These are phyloP conservation scores for Centropyge bicolor DNA, from an alignment of 2,797 vertebrate species.

Conservation along the genomic window DNA sequence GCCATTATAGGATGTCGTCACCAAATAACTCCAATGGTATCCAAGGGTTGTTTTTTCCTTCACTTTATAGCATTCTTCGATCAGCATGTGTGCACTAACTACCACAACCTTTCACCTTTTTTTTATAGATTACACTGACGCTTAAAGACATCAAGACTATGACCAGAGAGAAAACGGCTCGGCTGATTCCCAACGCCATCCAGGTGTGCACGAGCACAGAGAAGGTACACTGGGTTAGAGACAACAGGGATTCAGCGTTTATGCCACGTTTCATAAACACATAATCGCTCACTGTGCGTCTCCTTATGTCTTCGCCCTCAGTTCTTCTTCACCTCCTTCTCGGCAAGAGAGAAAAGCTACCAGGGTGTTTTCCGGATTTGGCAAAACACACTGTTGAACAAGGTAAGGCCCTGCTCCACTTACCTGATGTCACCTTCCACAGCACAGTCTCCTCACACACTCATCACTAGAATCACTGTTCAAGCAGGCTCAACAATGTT, in stretches of 20 bases:
- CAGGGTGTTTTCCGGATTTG: slow-evolving; percentile 92
- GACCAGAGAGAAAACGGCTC: slow-evolving; percentile 94
- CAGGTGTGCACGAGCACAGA: slow-evolving; percentile 90
- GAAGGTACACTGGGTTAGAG: slow-evolving; percentile 84
- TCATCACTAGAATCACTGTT: neutral
- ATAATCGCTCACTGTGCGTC: neutral
- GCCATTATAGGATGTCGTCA: neutral
- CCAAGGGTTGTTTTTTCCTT: no score
- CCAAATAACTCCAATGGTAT: neutral
- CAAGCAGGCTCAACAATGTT: neutral
- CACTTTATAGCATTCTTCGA: neutral
- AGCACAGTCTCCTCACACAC: neutral
- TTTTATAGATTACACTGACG: slow-evolving; percentile 87
- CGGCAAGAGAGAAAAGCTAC: slow-evolving; percentile 93
- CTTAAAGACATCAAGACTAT: slow-evolving; percentile 90
- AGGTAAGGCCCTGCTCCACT: slow-evolving; percentile 82
- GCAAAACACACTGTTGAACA: slow-evolving; percentile 92
- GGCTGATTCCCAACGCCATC: slow-evolving; percentile 95
- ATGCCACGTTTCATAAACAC: neutral
- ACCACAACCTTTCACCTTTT: neutral
- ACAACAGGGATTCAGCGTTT: neutral
- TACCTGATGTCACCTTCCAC: neutral
- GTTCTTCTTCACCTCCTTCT: slow-evolving; percentile 95
- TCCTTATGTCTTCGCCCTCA: slow-evolving; percentile 60
- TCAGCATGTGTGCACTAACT: neutral